phyloP scores from a whole-genome alignment of 2,888 invertebrate genomes.

The Syrista parreyssii region DNA sequence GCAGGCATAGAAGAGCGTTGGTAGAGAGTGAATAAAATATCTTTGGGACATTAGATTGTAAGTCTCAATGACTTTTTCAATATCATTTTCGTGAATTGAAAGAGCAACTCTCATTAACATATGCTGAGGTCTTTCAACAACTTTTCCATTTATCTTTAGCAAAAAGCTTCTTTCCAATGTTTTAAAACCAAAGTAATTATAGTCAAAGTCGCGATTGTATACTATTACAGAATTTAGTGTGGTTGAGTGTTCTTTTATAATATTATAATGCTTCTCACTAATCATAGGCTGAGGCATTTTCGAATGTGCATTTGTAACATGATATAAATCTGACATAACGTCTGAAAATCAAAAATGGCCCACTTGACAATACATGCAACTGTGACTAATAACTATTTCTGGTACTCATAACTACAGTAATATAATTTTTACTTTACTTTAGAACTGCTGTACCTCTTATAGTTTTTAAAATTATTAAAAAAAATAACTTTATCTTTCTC shows the following conservation, averaged over 20 bases:
- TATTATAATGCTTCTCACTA: conserved; percentile 56
- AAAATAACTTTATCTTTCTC: too few relatives aligned
- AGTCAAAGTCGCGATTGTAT: conserved; percentile 73
- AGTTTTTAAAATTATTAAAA: conserved; percentile 31
- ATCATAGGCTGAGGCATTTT: too few relatives aligned
- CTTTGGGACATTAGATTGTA: conserved; percentile 95
- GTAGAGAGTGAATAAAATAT: conserved; percentile 98
- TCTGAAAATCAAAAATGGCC: too few relatives aligned
- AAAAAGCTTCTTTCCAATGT: conserved; percentile 70
- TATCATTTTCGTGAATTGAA: conserved; percentile 72
- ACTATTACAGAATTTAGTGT: conserved; percentile 65
- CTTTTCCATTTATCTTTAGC: conserved; percentile 69
- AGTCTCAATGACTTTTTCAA: conserved; percentile 92
- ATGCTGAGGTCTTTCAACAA: conserved; percentile 73
- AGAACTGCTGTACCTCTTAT: too few relatives aligned
- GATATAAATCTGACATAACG: too few relatives aligned
- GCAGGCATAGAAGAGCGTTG: conserved; percentile 95
- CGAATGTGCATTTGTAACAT: too few relatives aligned
- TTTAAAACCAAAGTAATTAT: conserved; percentile 75
- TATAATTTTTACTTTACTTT: too few relatives aligned
- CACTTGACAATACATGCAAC: too few relatives aligned
- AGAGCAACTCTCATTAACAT: conserved; percentile 73
- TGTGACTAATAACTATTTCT: too few relatives aligned
- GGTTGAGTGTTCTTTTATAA: conserved; percentile 69
- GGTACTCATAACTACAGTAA: too few relatives aligned